These are phyloP conservation scores for Vimba vimba DNA, from an alignment of 2,113 vertebrate species.

Conservation along the genomic window DNA sequence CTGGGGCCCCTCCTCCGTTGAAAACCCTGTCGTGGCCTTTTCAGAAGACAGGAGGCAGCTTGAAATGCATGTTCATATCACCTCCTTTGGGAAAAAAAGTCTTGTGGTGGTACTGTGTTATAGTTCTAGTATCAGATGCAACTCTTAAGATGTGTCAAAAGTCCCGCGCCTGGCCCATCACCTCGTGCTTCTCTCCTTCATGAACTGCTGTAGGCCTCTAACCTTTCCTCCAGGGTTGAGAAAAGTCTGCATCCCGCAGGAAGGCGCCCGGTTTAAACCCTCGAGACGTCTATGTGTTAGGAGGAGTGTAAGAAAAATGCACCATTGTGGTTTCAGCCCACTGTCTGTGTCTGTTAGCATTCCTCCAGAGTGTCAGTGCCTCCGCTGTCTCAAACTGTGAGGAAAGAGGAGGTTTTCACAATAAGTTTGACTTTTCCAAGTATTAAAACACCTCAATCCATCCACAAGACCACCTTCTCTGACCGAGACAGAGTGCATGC, in stretches of 20 bases:
- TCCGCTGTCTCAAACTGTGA: conserved; percentile 25
- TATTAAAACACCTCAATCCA: conserved; percentile 18
- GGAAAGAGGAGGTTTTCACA: conserved; percentile 21
- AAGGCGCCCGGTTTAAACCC: conserved; percentile 19
- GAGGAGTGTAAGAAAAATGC: conserved; percentile 25
- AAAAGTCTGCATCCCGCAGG: conserved; percentile 18
- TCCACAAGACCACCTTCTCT: background rate
- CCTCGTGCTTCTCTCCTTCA: background rate
- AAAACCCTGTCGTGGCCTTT: conserved; percentile 6
- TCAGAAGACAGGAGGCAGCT: conserved; percentile 19
- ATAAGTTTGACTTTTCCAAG: background rate
- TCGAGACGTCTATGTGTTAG: conserved; percentile 9
- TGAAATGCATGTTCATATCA: conserved; percentile 1
- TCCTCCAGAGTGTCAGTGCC: conserved; percentile 30
- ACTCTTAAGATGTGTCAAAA: background rate
- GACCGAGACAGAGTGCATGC: background rate
- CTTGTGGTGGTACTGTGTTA: background rate
- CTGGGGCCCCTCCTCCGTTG: background rate
- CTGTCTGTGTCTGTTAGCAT: conserved; percentile 36
- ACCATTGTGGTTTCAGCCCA: conserved; percentile 39
- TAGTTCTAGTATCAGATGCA: background rate
- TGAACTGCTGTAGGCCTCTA: background rate
- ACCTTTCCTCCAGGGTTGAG: conserved; percentile 12
- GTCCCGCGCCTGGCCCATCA: background rate
- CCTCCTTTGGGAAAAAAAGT: background rate